These are phyloP conservation scores for Ciona savignyi DNA, from an alignment of 23 tunicate species.

Conservation along the genomic window DNA sequence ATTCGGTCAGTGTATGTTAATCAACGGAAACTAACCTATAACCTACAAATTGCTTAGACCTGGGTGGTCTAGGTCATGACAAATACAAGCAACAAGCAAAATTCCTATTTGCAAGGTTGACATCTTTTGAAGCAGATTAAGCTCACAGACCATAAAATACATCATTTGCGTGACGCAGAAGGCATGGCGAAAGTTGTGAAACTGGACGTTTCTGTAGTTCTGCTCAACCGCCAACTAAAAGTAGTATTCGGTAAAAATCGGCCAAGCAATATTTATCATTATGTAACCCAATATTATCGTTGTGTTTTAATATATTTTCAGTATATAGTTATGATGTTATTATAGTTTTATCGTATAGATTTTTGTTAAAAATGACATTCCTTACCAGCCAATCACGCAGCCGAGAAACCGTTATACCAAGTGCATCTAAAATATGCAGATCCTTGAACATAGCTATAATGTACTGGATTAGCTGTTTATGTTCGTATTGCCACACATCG, in stretches of 20 bases:
- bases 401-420: constrained; percentile 1
- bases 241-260: not conserved
- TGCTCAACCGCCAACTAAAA: constrained; percentile 30
- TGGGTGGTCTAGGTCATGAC: constrained; percentile 56
- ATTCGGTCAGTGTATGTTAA: not conserved
- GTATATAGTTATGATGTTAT: too few relatives aligned
- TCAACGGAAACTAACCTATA: not conserved
- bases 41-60: constrained; percentile 37
- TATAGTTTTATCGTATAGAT: not conserved
- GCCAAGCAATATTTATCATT: too few relatives aligned
- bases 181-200: constrained; percentile 57
- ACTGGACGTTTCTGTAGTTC: constrained; percentile 20
- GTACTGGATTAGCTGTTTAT: constrained; percentile 11
- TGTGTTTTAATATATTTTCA: too few relatives aligned
- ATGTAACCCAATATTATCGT: too few relatives aligned
- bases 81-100: constrained; percentile 36
- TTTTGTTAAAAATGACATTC: not conserved
- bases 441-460: constrained; percentile 25
- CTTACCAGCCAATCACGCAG: constrained; percentile 33
- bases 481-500: constrained; percentile 29
- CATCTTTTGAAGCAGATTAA: constrained; percentile 7
- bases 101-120: constrained; percentile 29
- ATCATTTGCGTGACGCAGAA: constrained; percentile 64
- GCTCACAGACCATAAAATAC: constrained; percentile 28
- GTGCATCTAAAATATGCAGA: constrained; percentile 14